These are phyloP conservation scores for Brachionus koreanus DNA, from an alignment of 1,140 invertebrate genomes.

Conservation along the genomic window DNA sequence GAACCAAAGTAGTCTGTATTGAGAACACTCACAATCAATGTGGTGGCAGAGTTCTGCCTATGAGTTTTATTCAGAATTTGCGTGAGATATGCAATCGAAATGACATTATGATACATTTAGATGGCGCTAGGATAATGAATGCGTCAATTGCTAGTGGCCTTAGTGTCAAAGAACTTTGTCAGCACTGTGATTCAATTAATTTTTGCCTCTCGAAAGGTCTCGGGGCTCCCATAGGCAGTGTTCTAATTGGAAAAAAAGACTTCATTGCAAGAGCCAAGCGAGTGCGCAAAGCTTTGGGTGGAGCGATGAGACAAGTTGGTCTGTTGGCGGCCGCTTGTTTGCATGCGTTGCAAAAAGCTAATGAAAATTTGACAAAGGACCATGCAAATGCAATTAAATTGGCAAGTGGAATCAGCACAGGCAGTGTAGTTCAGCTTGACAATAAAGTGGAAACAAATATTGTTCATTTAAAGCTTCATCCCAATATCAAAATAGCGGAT, in stretches of 20 bases:
- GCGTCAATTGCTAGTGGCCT: conserved; percentile 68
- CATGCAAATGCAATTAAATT: conserved; percentile 69
- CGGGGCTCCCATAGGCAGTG: conserved; percentile 78
- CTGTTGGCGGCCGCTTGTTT: conserved; percentile 80
- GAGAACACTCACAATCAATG: conserved; percentile 89
- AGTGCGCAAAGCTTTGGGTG: conserved; percentile 78
- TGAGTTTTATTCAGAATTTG: conserved; percentile 73
- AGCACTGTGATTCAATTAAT: conserved; percentile 70
- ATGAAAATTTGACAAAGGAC: conserved; percentile 69
- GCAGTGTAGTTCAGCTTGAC: neutral
- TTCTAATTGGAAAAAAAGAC: conserved; percentile 71
- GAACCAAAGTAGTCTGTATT: conserved; percentile 73
- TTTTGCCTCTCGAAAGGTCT: conserved; percentile 69
- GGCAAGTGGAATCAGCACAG: conserved; percentile 63
- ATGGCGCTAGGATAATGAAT: conserved; percentile 88
- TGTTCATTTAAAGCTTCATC: conserved; percentile 32
- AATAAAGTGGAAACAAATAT: conserved; percentile 21
- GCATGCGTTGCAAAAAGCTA: conserved; percentile 72
- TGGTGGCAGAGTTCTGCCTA: conserved; percentile 76
- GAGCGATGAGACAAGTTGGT: conserved; percentile 84
- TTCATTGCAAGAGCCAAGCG: conserved; percentile 76
- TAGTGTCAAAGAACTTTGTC: conserved; percentile 64
- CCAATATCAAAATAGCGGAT: neutral
- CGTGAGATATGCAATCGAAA: conserved; percentile 65
- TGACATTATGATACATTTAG: conserved; percentile 75